A percentile compares a stretch with the other conserved stretches of the same genome.
These are phyloP conservation scores for Hippopotamus amphibius DNA, from an alignment of 2,113 vertebrate genomes.

Conservation along the genomic window DNA sequence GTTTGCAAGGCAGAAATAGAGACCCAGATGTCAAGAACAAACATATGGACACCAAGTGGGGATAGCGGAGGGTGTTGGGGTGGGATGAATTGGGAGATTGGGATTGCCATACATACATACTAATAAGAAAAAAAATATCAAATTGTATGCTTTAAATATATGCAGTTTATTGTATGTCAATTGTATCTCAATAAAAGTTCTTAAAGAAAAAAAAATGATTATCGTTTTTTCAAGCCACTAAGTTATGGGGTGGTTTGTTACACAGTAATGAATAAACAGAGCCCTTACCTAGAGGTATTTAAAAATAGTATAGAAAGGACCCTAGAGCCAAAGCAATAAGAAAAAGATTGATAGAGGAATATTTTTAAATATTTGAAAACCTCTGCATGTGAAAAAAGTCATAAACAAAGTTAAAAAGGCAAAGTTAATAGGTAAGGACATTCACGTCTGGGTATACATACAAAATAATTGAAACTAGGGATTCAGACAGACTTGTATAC, in stretches of 20 bases:
- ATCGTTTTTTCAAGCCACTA: neutral
- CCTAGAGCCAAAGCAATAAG: neutral
- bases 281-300: neutral
- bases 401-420: neutral
- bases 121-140: too few relatives aligned
- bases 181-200: too few relatives aligned
- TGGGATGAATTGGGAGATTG: too few relatives aligned
- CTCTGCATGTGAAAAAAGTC: neutral
- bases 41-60: too few relatives aligned
- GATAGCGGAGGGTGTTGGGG: too few relatives aligned
- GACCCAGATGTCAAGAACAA: too few relatives aligned
- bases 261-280: neutral
- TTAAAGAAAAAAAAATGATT: neutral
- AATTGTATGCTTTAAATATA: too few relatives aligned
- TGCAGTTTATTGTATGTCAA: too few relatives aligned
- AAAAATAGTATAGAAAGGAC: neutral
- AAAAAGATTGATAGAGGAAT: neutral
- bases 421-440: neutral
- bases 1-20: too few relatives aligned
- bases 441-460: neutral
- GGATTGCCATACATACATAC: too few relatives aligned
- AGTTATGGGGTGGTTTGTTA: neutral
- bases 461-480: neutral
- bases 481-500: neutral
- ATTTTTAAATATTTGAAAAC: neutral